Evolutionary conservation across 2,888 invertebrate genomes (phyloP).

Genomic region (Cosmorhoe ocellata): DNA sequence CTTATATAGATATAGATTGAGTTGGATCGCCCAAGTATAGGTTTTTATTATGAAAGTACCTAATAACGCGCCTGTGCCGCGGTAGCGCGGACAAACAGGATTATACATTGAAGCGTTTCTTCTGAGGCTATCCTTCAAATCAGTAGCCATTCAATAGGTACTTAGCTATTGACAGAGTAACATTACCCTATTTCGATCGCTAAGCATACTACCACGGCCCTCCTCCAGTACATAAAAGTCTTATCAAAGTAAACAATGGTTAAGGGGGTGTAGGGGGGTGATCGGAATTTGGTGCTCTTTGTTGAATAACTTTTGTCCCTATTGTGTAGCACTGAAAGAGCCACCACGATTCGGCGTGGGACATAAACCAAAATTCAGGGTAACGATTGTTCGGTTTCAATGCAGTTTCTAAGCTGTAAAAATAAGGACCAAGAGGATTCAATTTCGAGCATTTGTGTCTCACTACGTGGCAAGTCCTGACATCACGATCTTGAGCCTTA

Average conservation of each 20-base stretch:
- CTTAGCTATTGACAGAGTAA: background rate
- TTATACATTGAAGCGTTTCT: too few species aligned
- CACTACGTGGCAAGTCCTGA: too few species aligned
- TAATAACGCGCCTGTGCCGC: too few species aligned
- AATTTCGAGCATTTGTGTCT: too few species aligned
- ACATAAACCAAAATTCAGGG: conserved; percentile 81
- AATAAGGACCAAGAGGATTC: too few species aligned
- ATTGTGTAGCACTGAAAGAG: conserved; percentile 78
- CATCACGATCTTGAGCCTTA: too few species aligned
- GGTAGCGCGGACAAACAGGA: too few species aligned
- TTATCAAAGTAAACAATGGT: conserved; percentile 80
- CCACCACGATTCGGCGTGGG: conserved; percentile 79
- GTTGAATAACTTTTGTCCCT: conserved; percentile 83
- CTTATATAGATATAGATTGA: too few species aligned
- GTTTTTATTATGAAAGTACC: too few species aligned
- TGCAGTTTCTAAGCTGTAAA: conserved; percentile 54
- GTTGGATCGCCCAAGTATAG: too few species aligned
- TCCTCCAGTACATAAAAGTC: conserved; percentile 74
- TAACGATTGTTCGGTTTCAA: conserved; percentile 75
- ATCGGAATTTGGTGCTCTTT: conserved; percentile 83
- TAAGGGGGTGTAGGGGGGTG: conserved; percentile 69
- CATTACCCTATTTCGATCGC: conserved; percentile 11
- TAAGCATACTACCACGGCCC: conserved; percentile 21
- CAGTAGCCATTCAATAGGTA: background rate
- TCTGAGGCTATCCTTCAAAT: too few species aligned